A percentile compares a stretch with the other conserved stretches of the same genome.
phyloP scores from a whole-genome alignment of 2,888 invertebrate genomes.

The Rhimphoctona megacephalus region DNA sequence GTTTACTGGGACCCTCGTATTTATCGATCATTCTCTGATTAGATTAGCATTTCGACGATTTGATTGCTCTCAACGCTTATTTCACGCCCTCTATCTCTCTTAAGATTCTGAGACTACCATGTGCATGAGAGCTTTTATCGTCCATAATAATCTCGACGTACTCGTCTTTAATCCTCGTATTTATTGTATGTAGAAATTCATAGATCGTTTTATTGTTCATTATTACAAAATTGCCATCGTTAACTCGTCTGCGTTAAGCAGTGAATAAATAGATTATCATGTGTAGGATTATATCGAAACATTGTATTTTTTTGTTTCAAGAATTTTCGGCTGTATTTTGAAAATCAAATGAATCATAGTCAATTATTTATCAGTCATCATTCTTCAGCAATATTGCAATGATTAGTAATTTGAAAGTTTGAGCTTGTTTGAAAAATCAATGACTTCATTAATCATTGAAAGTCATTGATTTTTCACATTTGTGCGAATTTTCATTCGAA shows the following conservation, averaged over 20 bases:
- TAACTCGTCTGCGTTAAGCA: too few species aligned
- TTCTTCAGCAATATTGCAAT: background rate
- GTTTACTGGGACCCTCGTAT: background rate
- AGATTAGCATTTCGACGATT: conserved; percentile 20
- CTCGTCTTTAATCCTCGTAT: background rate
- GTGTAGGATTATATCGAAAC: background rate
- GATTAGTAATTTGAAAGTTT: background rate
- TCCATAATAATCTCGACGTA: background rate
- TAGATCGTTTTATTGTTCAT: background rate
- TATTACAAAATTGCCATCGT: background rate
- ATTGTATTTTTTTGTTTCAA: background rate
- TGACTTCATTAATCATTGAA: too few species aligned
- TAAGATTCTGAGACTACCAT: background rate
- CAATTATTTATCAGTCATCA: background rate
- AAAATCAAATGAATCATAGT: background rate
- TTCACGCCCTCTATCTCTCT: background rate
- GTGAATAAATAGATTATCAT: too few species aligned
- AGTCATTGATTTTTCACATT: too few species aligned
- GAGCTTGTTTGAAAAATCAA: background rate
- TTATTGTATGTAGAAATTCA: background rate
- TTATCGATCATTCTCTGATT: conserved; percentile 38
- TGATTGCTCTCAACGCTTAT: background rate
- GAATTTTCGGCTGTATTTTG: background rate
- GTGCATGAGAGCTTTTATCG: background rate
- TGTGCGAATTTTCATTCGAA: background rate